Percentiles rank a stretch among this genome's conserved stretches.
phyloP scores from a whole-genome alignment of 2,113 vertebrate species.

The Cariama cristata region DNA sequence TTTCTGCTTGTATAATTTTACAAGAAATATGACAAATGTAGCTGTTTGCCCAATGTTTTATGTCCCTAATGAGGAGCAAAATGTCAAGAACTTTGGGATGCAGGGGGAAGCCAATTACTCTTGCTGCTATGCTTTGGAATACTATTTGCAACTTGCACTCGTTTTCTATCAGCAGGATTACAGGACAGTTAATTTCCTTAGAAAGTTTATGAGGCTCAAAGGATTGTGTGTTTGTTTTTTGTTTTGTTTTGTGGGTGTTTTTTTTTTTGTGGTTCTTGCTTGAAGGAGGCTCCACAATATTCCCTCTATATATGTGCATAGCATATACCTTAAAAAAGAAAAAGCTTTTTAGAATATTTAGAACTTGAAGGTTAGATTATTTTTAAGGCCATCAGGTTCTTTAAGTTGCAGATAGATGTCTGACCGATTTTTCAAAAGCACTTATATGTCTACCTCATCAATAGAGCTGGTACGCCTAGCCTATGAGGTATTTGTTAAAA shows the following conservation, averaged over 20 bases:
- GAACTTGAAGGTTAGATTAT: background rate
- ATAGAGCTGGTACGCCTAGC: background rate
- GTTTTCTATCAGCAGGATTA: slow-evolving; percentile 63
- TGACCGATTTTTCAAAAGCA: background rate
- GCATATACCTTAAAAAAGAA: background rate
- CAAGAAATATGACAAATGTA: slow-evolving; percentile 63
- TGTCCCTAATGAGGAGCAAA: slow-evolving; percentile 61
- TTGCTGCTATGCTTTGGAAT: slow-evolving; percentile 40
- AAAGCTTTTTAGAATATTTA: background rate
- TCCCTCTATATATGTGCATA: background rate
- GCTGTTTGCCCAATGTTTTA: slow-evolving; percentile 50
- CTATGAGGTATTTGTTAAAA: background rate
- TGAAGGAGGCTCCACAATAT: background rate
- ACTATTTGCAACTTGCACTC: slow-evolving; percentile 6
- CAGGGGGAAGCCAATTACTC: slow-evolving; percentile 28
- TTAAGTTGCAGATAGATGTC: background rate
- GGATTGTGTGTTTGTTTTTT: background rate
- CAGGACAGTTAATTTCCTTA: slow-evolving; percentile 58
- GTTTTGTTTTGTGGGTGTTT: no score
- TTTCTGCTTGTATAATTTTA: slow-evolving; percentile 65
- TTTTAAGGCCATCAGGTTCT: background rate
- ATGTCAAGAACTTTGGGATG: slow-evolving; percentile 45
- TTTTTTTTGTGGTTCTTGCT: background rate
- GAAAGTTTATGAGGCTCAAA: slow-evolving; percentile 53
- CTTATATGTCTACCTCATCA: background rate